Conservation (phyloP, 2,888 invertebrate species). For the Synanthedon myopaeformis region DNA sequence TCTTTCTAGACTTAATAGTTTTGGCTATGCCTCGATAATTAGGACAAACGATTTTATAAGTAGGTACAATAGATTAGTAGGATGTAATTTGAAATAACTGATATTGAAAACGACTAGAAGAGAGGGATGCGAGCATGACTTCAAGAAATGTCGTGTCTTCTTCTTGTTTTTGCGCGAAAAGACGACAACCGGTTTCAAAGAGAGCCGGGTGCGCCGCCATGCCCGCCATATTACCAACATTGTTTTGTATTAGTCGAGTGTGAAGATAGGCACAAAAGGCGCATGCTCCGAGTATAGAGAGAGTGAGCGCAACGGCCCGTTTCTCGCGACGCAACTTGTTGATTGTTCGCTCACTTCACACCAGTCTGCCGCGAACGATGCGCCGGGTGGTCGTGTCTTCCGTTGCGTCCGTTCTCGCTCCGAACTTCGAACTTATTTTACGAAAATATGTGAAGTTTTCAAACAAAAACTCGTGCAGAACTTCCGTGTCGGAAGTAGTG, state of each 20-base stretch:
- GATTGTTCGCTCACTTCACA: conserved; percentile 65
- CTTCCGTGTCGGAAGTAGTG: conserved; percentile 32
- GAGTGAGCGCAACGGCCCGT: conserved; percentile 33
- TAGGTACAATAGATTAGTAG: background rate
- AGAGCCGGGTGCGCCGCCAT: conserved; percentile 26
- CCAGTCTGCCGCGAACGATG: conserved; percentile 57
- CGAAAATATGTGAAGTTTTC: conserved; percentile 66
- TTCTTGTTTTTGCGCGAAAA: conserved; percentile 63
- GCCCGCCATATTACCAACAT: conserved; percentile 25
- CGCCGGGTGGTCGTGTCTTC: conserved; percentile 51
- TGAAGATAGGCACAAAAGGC: conserved; percentile 54
- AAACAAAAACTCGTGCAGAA: conserved; percentile 44
- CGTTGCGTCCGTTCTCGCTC: conserved; percentile 39
- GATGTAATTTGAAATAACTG: background rate
- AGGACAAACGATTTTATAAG: too few species aligned
- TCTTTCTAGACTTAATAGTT: too few species aligned
- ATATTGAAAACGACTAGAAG: background rate
- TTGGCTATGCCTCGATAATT: too few species aligned
- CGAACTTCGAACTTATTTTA: conserved; percentile 62
- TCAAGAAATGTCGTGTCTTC: conserved; percentile 29
- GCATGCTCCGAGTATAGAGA: conserved; percentile 43
- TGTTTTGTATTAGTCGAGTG: conserved; percentile 33
- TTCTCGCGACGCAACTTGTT: conserved; percentile 58
- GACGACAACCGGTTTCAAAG: conserved; percentile 42
- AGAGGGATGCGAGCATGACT: background rate